Evolutionary conservation across 1,140 invertebrate species (phyloP).

Genomic region (Drosophila nasuta): DNA sequence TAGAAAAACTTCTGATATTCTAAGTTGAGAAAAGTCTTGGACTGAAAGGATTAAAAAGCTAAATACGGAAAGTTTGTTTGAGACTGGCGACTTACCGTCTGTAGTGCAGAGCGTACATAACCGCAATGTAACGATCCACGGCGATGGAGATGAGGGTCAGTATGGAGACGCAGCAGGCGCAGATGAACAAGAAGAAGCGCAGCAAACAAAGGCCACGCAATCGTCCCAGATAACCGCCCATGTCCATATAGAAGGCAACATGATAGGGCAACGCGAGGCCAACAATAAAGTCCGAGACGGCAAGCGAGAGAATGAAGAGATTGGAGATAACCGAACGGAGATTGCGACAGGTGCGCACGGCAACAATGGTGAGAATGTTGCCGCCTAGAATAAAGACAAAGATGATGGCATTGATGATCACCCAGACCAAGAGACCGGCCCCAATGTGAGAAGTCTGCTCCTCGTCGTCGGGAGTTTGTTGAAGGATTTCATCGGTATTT

Average conservation of each 20-base stretch:
- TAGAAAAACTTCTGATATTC: not conserved
- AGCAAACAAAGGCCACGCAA: slow-evolving; percentile 88
- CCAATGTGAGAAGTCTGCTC: slow-evolving; percentile 5
- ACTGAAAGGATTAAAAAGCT: too few species aligned
- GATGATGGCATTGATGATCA: slow-evolving; percentile 87
- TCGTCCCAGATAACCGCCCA: slow-evolving; percentile 86
- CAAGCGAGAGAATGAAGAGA: slow-evolving; percentile 90
- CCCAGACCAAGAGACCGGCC: slow-evolving; percentile 85
- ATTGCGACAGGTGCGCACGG: slow-evolving; percentile 88
- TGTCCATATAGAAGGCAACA: slow-evolving; percentile 88
- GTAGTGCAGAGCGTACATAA: slow-evolving; percentile 92
- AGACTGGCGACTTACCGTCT: slow-evolving; percentile 82
- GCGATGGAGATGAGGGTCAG: slow-evolving; percentile 93
- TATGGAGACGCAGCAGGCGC: slow-evolving; percentile 91
- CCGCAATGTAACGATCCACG: slow-evolving; percentile 92
- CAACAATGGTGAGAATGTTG: slow-evolving; percentile 90
- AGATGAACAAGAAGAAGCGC: slow-evolving; percentile 89
- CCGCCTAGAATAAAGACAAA: slow-evolving; percentile 89
- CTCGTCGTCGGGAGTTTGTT: too few species aligned
- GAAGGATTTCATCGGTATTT: not conserved
- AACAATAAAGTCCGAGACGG: slow-evolving; percentile 90
- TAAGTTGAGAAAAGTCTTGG: not conserved
- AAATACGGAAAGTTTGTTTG: too few species aligned
- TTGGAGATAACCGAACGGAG: slow-evolving; percentile 87
- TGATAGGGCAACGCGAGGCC: slow-evolving; percentile 91